phyloP scores from a whole-genome alignment of 2,888 invertebrate species.

The Tuberolachnus salignus region DNA sequence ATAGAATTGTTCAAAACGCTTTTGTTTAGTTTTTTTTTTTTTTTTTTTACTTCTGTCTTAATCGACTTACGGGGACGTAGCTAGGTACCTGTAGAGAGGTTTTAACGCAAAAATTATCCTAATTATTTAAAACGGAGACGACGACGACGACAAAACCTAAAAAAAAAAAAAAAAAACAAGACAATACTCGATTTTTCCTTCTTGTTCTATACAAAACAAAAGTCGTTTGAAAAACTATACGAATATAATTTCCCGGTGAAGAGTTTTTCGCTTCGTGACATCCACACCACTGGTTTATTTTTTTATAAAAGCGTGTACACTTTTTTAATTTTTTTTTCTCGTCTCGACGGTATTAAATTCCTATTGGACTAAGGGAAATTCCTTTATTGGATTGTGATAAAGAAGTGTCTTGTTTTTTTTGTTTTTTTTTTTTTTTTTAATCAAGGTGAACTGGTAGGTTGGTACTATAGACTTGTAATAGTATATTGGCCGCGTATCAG shows the following conservation, averaged over 20 bases:
- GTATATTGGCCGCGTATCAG: too few relatives aligned
- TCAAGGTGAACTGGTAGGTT: too few relatives aligned
- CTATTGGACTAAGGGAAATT: not conserved
- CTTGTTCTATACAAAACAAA: not conserved
- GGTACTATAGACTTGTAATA: too few relatives aligned
- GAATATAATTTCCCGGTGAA: not conserved
- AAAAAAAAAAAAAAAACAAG: not conserved
- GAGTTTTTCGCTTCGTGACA: not conserved
- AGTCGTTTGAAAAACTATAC: not conserved
- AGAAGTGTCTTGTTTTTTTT: too few relatives aligned
- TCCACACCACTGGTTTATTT: not conserved
- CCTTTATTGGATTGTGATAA: not conserved
- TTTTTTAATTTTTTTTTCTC: not conserved
- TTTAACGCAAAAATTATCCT: conserved; percentile 8
- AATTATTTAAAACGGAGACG: not conserved
- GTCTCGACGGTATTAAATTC: not conserved
- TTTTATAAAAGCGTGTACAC: not conserved
- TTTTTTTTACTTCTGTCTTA: not conserved
- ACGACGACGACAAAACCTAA: conserved; percentile 1
- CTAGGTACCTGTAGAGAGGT: not conserved
- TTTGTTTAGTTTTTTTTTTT: not conserved
- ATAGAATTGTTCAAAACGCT: not conserved
- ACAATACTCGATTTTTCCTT: not conserved
- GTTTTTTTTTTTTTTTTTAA: too few relatives aligned
- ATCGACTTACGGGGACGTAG: not conserved